Percentiles rank a stretch among this genome's conserved stretches.
phyloP scores from a whole-genome alignment of 2,888 invertebrate species.

The Drosophila phalerata region DNA sequence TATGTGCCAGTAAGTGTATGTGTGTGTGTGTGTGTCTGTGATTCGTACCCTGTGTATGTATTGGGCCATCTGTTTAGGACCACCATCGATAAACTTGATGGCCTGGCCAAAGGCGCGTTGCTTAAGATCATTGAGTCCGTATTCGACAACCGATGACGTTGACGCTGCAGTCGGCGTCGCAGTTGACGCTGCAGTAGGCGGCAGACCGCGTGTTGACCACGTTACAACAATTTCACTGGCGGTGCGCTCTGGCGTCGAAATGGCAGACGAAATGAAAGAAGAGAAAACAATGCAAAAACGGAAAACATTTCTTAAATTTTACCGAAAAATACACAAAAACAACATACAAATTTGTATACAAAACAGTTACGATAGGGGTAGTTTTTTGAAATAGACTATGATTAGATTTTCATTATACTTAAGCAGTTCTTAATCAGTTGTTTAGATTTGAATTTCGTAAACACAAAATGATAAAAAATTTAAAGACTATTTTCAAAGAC shows the following conservation, averaged over 20 bases:
- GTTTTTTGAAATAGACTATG: too few relatives aligned
- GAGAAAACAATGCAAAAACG: constrained; percentile 48
- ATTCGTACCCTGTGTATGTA: constrained; percentile 91
- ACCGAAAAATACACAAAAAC: constrained; percentile 14
- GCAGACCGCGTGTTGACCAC: constrained; percentile 93
- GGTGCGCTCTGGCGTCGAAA: constrained; percentile 86
- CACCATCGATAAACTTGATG: constrained; percentile 91
- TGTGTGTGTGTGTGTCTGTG: constrained; percentile 8
- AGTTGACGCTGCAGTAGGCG: constrained; percentile 59
- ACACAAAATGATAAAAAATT: too few relatives aligned
- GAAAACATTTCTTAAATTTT: constrained; percentile 43
- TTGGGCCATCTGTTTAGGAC: constrained; percentile 88
- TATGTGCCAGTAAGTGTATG: background rate
- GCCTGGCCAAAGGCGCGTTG: constrained; percentile 87
- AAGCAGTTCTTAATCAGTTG: too few relatives aligned
- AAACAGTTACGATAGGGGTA: background rate
- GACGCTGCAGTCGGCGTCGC: background rate
- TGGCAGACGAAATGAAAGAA: constrained; percentile 8
- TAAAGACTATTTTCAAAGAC: too few relatives aligned
- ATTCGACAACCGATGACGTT: constrained; percentile 88
- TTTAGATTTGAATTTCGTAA: too few relatives aligned
- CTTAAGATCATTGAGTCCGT: constrained; percentile 87
- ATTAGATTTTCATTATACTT: too few relatives aligned
- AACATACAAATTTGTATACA: constrained; percentile 2
- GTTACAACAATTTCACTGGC: constrained; percentile 91